Conservation (phyloP, 2,888 invertebrate species). For the Choreutis nemorana region DNA sequence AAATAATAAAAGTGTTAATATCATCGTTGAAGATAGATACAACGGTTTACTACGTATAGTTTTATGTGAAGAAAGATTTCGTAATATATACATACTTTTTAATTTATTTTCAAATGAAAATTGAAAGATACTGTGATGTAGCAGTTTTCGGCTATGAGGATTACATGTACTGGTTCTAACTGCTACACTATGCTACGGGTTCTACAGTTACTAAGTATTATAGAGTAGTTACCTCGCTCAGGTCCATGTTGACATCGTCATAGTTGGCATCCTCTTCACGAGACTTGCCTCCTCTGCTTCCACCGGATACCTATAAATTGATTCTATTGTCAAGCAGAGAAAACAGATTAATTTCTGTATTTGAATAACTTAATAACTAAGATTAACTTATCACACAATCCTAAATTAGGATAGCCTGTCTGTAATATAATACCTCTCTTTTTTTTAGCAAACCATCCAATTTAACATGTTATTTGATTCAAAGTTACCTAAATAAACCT, state of each 20-base stretch:
- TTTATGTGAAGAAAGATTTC: conserved; percentile 11
- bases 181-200: neutral
- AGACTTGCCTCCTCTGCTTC: conserved; percentile 26
- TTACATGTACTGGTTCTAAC: neutral
- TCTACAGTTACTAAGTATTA: neutral
- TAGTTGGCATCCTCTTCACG: conserved; percentile 73
- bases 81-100: conserved; percentile 12
- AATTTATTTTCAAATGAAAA: neutral
- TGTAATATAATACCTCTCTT: no score
- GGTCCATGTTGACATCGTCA: conserved; percentile 80
- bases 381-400: no score
- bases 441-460: no score
- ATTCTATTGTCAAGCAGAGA: conserved; percentile 70
- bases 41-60: conserved; percentile 22
- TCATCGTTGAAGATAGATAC: conserved; percentile 55
- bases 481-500: no score
- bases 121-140: neutral
- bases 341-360: conserved; percentile 51
- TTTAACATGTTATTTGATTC: no score
- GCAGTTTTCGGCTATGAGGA: neutral
- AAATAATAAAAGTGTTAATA: conserved; percentile 67
- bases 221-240: conserved; percentile 71
- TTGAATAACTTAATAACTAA: no score
- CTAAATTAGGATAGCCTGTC: no score
- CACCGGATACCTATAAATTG: conserved; percentile 54